Evolutionary conservation across 2,888 invertebrate species (phyloP), one percentile per base, ranked within the genome.

Genomic region (Eupithecia subumbrata): DNA sequence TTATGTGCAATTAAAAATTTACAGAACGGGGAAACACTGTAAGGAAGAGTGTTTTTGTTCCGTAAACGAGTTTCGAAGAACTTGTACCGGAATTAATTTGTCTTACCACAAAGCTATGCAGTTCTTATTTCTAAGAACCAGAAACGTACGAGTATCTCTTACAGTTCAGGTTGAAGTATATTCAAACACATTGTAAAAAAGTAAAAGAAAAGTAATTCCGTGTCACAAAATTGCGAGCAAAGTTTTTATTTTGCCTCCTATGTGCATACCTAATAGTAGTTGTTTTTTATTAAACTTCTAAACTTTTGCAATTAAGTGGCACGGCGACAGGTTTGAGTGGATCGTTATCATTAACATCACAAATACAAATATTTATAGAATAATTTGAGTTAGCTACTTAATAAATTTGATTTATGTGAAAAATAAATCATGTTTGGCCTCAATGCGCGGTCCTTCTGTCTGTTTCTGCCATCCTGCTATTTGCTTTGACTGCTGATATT

Each of bases 21-120:
- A 56, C 71, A 74, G 82, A 83, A 82, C 79, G 79, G 80, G 82
- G 81, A 82, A 84, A 82, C 76, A 80, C 72, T 72, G 73, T 81
- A 83, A 82, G 83, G 83, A 81, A 79, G 71, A 79, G 80, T 70
- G 76, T 78, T 82, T 64, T 72, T 77, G 16, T 75, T 84, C 48
- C 80, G 77, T 81, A 78, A 79, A 80, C 34, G 25, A 81, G 80
- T 83, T 78, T 86, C 84, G 73, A 83, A 76, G 82, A 85, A 85
- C 75, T 78, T 72, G 82, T 83, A 82, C 82, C 84, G 83, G 84
- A 85, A 84, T 81, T 71, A 78, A 81, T 80, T 80, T 81, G 78
- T 81, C n/a, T 79, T 67, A 72, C 73, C 71, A 76, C 66, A 25
- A 72, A 45, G 71, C 7, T 71, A 68, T 73, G 60, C 11, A 63